A percentile compares a stretch with the other conserved stretches of the same genome.
These are phyloP conservation scores for honey bee (Apis mellifera) DNA, from an alignment of 1,140 invertebrate genomes.

Conservation along the genomic window DNA sequence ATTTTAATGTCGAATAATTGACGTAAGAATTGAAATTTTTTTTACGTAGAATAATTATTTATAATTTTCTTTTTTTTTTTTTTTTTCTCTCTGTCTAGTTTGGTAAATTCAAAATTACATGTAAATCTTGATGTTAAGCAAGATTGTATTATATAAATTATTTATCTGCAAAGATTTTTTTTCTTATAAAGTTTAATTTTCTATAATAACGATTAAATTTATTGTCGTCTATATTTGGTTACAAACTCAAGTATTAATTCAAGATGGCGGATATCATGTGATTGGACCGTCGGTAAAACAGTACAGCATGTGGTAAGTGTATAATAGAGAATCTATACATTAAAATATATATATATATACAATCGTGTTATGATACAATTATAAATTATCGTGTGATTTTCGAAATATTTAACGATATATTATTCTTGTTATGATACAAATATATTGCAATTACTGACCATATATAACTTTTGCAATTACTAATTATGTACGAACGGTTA, in stretches of 20 bases:
- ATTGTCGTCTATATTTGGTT: background rate
- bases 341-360: background rate
- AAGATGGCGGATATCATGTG: conserved; percentile 11
- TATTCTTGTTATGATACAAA: conserved; percentile 9
- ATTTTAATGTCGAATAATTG: background rate
- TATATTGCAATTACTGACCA: background rate
- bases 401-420: background rate
- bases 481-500: background rate
- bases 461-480: conserved; percentile 7
- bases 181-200: background rate
- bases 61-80: background rate
- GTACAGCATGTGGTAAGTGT: conserved; percentile 40
- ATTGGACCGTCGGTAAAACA: conserved; percentile 17
- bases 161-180: background rate
- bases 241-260: background rate
- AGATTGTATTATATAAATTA: background rate
- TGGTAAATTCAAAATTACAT: background rate
- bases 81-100: background rate
- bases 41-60: too few relatives aligned
- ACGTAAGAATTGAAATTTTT: background rate
- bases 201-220: background rate
- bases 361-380: background rate
- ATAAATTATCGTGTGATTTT: conserved; percentile 13
- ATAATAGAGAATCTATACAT: background rate
- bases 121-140: background rate